Base-by-base conservation (phyloP, 2,797 vertebrate species). In the Hypotaenidia okinawae region DNA sequence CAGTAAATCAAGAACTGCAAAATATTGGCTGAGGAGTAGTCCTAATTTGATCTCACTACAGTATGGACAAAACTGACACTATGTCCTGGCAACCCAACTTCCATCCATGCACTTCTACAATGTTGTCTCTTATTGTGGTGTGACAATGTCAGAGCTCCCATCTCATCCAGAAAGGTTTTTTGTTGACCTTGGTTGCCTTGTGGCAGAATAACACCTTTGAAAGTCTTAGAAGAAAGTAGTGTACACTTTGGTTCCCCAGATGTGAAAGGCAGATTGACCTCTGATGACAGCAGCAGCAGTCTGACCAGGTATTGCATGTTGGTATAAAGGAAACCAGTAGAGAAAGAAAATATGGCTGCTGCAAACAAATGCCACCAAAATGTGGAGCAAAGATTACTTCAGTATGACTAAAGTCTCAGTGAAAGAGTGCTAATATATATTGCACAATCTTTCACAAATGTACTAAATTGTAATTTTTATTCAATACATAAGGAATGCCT, bases 181-280 rank as follows among this genome's bases (percentile, higher is more conserved):
- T 83, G 7, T 61, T 68, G 7, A 63, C 72, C 28, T 89, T 84
- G 47, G 17, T 45, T 54, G 8, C 70, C 47, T 61, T 13, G 1
- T 63, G 35, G 21, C 32, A 81, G 74, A 73, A 21, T 17, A 89
- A 49, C 47, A 49, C 14, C 43, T 43, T 18, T 73, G 59, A 22
- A 70, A 64, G 27, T 72, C 39, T 78, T 75, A 3, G 9, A 9
- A n/a, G 57, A 63, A 64, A 28, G 6, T 5, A 49, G 66, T 27
- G 9, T 6, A n/a, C 0, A 0, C 11, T 80, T 87, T 64, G 1
- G 4, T 15, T 89, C 5, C 28, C 41, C 37, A 30, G 25, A 89
- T 75, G n/a, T 13, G 82, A 83, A 91, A 85, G 21, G 3, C 19
- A 74, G 45, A 33, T 58, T 6, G 57, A 25, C 5, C 4, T 5